Evolutionary conservation across 2,113 vertebrate genomes (phyloP).

Genomic region (Echinops telfairi): DNA sequence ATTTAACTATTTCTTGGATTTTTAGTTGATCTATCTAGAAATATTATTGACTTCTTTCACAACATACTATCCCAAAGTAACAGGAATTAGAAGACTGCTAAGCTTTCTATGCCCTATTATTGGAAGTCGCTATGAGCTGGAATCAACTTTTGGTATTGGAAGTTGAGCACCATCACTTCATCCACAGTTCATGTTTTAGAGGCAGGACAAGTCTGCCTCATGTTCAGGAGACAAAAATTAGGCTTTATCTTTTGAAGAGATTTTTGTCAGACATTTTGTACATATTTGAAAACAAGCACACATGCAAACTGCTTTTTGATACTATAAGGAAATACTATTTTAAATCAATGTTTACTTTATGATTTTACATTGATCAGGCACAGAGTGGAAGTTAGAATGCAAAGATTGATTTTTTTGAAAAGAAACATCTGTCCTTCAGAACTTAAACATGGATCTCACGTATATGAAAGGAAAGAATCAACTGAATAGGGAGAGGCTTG

Average conservation of each 20-base stretch:
- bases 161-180: not conserved
- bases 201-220: not conserved
- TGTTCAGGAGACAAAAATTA: not conserved
- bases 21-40: constrained; percentile 5
- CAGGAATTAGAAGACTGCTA: not conserved
- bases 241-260: not conserved
- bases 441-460: not conserved
- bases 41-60: not conserved
- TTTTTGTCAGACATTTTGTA: not conserved
- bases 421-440: not conserved
- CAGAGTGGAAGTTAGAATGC: not conserved
- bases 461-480: not conserved
- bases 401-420: not conserved
- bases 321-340: constrained; percentile 17
- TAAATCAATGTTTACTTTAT: not conserved
- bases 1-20: not conserved
- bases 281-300: not conserved
- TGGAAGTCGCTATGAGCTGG: too few species aligned
- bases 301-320: not conserved
- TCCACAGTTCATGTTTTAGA: not conserved
- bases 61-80: not conserved
- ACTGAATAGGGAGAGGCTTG: not conserved
- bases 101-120: not conserved
- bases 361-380: not conserved
- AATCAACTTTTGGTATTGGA: not conserved